Evolutionary conservation across 1,140 invertebrate species (phyloP).

Genomic region (Aradophagus sp.): DNA sequence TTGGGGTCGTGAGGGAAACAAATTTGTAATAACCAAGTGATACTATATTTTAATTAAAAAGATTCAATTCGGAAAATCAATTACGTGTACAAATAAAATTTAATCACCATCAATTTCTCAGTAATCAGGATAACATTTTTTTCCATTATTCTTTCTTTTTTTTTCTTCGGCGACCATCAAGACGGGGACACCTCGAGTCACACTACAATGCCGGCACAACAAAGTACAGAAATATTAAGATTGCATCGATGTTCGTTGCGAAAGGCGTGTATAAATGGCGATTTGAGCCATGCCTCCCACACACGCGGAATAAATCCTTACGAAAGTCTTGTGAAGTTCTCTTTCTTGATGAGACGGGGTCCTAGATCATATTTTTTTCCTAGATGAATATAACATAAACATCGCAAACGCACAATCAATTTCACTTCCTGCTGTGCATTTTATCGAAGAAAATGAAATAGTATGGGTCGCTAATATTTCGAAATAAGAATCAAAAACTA

Average conservation of each 20-base stretch:
- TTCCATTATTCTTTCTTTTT: slow-evolving; percentile 15
- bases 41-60: too few relatives aligned
- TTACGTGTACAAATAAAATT: too few relatives aligned
- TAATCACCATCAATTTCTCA: slow-evolving; percentile 28
- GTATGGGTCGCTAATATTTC: too few relatives aligned
- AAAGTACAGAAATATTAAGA: slow-evolving; percentile 55
- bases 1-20: too few relatives aligned
- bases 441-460: too few relatives aligned
- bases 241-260: slow-evolving; percentile 56
- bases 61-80: too few relatives aligned
- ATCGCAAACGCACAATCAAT: too few relatives aligned
- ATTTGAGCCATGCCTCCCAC: slow-evolving; percentile 55
- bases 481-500: too few relatives aligned
- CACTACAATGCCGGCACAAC: slow-evolving; percentile 45
- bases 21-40: too few relatives aligned
- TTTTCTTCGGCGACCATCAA: slow-evolving; percentile 32
- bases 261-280: slow-evolving; percentile 58
- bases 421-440: too few relatives aligned
- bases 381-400: slow-evolving; percentile 1
- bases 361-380: slow-evolving; percentile 53
- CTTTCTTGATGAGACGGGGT: slow-evolving; percentile 29
- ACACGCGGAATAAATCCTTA: slow-evolving; percentile 52
- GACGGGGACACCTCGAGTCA: slow-evolving; percentile 46
- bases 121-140: slow-evolving; percentile 40
- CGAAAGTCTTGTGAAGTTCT: slow-evolving; percentile 40